Conservation (phyloP, 1,140 invertebrate species). For the Drosophila quadrilineata region DNA sequence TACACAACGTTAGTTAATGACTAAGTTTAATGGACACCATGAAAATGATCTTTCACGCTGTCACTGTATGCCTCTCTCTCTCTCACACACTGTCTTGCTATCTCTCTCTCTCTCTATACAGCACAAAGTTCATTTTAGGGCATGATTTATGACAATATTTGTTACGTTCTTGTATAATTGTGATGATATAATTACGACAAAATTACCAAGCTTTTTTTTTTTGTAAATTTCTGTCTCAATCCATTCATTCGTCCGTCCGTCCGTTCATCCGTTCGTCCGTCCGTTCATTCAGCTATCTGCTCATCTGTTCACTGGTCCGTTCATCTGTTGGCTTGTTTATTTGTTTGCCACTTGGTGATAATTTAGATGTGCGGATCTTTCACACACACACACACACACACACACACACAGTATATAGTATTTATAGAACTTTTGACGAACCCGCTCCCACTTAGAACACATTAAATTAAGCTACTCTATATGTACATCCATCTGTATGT, state of each 20-base stretch:
- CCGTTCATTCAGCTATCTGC: too few species aligned
- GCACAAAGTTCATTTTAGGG: constrained; percentile 38
- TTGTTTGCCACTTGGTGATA: constrained; percentile 36
- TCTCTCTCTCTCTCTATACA: not conserved
- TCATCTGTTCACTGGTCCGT: not conserved
- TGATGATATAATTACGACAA: constrained; percentile 47
- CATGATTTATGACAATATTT: constrained; percentile 32
- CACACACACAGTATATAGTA: too few species aligned
- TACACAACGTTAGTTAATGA: constrained; percentile 13
- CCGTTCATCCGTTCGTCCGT: not conserved
- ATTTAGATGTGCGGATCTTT: constrained; percentile 37
- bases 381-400: too few species aligned
- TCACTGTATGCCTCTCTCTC: not conserved
- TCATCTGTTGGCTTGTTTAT: constrained; percentile 20
- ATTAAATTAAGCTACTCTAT: constrained; percentile 9
- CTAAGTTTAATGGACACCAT: not conserved
- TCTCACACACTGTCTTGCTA: not conserved
- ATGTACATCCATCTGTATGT: too few species aligned
- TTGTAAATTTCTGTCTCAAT: not conserved
- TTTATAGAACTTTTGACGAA: constrained; percentile 8
- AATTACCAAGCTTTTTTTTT: constrained; percentile 8
- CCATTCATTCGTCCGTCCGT: not conserved
- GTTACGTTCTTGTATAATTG: constrained; percentile 23
- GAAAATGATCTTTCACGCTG: constrained; percentile 9
- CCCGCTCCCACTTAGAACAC: constrained; percentile 21